phyloP scores from a whole-genome alignment of 2,113 vertebrate species.

The Holacanthus passer region DNA sequence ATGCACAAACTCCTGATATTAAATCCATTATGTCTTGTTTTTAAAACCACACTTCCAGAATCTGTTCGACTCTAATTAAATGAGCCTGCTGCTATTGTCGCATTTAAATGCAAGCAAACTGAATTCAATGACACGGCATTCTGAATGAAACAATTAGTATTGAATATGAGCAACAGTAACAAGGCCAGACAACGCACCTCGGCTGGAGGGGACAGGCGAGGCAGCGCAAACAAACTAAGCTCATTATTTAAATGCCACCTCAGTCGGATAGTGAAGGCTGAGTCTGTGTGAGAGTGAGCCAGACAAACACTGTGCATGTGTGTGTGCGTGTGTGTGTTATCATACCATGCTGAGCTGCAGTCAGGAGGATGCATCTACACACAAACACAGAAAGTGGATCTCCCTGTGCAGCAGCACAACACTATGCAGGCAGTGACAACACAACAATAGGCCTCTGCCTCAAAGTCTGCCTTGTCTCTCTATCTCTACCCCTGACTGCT shows the following conservation, averaged over 20 bases:
- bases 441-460: slow-evolving; percentile 60
- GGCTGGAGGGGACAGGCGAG: slow-evolving; percentile 62
- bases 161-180: slow-evolving; percentile 47
- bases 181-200: slow-evolving; percentile 52
- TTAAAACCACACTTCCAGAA: slow-evolving; percentile 17
- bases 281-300: slow-evolving; percentile 38
- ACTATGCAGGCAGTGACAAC: slow-evolving; percentile 37
- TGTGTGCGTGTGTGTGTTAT: slow-evolving; percentile 32
- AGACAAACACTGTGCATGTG: slow-evolving; percentile 29
- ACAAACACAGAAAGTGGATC: slow-evolving; percentile 54
- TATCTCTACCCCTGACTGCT: slow-evolving; percentile 34
- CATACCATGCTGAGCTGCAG: slow-evolving; percentile 58
- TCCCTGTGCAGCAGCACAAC: slow-evolving; percentile 46
- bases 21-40: slow-evolving; percentile 17
- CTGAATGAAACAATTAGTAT: slow-evolving; percentile 65
- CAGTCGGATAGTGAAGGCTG: slow-evolving; percentile 63
- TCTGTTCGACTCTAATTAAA: slow-evolving; percentile 44
- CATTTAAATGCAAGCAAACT: slow-evolving; percentile 42
- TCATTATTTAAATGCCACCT: slow-evolving; percentile 83
- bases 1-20: slow-evolving; percentile 19
- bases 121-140: slow-evolving; percentile 37
- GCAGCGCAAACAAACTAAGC: slow-evolving; percentile 74
- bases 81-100: slow-evolving; percentile 17
- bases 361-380: slow-evolving; percentile 52
- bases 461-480: slow-evolving; percentile 59